phyloP scores from a whole-genome alignment of 1,140 invertebrate species.

The Ostrea denselamellosa region DNA sequence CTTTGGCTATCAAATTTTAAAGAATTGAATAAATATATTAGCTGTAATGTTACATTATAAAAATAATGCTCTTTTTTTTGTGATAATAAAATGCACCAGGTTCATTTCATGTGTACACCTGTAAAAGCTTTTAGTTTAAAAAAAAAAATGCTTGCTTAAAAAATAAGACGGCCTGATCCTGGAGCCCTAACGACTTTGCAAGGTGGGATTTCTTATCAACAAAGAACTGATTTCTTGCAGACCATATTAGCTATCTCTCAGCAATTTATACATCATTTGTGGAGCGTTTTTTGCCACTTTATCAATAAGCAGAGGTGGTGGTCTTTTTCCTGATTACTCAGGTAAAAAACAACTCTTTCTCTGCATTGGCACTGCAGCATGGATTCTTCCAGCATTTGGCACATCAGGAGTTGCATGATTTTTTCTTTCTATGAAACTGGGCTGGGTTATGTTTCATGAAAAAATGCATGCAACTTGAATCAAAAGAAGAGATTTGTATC shows the following conservation, averaged over 20 bases:
- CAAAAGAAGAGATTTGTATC: constrained; percentile 35
- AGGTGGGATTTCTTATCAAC: constrained; percentile 25
- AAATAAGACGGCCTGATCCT: background rate
- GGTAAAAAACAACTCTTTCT: constrained; percentile 21
- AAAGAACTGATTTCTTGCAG: constrained; percentile 29
- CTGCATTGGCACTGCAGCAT: background rate
- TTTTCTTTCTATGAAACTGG: constrained; percentile 6
- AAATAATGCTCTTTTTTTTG: constrained; percentile 8
- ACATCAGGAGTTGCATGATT: background rate
- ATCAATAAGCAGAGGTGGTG: constrained; percentile 35
- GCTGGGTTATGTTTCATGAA: constrained; percentile 20
- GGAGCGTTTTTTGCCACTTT: constrained; percentile 25
- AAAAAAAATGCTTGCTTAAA: background rate
- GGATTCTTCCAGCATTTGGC: constrained; percentile 6
- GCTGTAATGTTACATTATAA: background rate
- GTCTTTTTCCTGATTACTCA: constrained; percentile 16
- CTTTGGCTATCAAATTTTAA: background rate
- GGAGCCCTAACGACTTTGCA: constrained; percentile 11
- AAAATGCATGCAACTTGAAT: constrained; percentile 36
- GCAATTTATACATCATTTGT: constrained; percentile 36
- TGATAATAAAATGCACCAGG: constrained; percentile 19
- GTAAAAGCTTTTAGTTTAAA: constrained; percentile 21
- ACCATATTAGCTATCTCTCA: constrained; percentile 35
- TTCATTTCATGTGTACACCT: constrained; percentile 18
- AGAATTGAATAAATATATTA: background rate